These are phyloP conservation scores for Orchestia grillus DNA, from an alignment of 1,140 invertebrate species.

Conservation along the genomic window DNA sequence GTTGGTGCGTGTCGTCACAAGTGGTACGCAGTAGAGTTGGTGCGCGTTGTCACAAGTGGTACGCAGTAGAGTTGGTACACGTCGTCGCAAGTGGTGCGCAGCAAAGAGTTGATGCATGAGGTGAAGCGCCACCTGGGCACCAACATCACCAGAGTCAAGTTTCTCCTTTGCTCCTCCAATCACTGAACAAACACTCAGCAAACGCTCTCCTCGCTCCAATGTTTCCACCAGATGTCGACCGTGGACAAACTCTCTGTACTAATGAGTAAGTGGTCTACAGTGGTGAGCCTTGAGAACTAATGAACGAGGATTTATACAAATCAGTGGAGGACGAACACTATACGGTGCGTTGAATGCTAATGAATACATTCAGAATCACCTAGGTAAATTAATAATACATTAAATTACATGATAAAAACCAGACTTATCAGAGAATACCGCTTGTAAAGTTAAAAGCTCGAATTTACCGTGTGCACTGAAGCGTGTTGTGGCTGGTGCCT, in stretches of 20 bases:
- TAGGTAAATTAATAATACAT: not conserved
- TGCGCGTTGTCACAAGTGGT: too few relatives aligned
- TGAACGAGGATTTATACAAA: not conserved
- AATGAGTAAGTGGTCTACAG: not conserved
- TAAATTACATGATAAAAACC: not conserved
- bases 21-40: too few relatives aligned
- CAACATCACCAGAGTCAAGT: constrained; percentile 24
- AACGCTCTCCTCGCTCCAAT: not conserved
- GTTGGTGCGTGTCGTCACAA: not conserved
- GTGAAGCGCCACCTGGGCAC: not conserved
- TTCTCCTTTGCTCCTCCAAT: not conserved
- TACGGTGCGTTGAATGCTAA: not conserved
- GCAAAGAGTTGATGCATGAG: not conserved
- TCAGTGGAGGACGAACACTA: too few relatives aligned
- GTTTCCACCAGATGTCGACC: constrained; percentile 25
- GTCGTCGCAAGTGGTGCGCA: not conserved
- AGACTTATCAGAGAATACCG: not conserved
- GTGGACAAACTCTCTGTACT: not conserved
- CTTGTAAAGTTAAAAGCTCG: not conserved
- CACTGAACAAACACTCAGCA: constrained; percentile 22
- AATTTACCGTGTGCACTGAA: not conserved
- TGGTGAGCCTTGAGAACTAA: not conserved
- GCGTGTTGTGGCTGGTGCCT: too few relatives aligned
- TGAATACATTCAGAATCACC: not conserved
- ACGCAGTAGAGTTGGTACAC: too few relatives aligned